A percentile compares a stretch with the other conserved stretches of the same genome.
Conservation (phyloP, 1,140 invertebrate species). For the Medauroidea extradentata region DNA sequence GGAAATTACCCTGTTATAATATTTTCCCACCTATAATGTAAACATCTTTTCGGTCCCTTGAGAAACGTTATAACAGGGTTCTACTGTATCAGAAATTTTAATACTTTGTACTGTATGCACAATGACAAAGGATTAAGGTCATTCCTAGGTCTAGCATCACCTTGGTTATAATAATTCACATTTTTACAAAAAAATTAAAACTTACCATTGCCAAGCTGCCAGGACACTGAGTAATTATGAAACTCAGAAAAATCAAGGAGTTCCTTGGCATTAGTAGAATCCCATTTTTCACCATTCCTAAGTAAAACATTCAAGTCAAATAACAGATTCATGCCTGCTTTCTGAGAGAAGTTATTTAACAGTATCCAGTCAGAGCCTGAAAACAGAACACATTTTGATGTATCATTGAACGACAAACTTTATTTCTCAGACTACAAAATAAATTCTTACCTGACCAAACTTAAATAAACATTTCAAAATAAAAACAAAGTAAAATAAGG, state of each 20-base stretch:
- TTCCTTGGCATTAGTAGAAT: slow-evolving; percentile 56
- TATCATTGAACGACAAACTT: too few species aligned
- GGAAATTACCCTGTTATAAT: too few species aligned
- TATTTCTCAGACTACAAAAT: too few species aligned
- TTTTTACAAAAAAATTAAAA: background rate
- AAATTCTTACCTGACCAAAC: too few species aligned
- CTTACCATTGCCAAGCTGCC: slow-evolving; percentile 72
- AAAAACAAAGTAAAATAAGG: too few species aligned
- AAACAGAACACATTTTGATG: slow-evolving; percentile 10
- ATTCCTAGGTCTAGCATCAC: background rate
- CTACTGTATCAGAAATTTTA: too few species aligned
- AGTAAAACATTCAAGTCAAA: slow-evolving; percentile 65
- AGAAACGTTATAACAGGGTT: too few species aligned
- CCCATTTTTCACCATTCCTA: slow-evolving; percentile 57
- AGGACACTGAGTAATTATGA: slow-evolving; percentile 52
- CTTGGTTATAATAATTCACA: background rate
- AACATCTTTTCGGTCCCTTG: too few species aligned
- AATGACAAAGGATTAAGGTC: background rate
- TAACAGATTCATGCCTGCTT: slow-evolving; percentile 52
- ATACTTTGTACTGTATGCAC: background rate
- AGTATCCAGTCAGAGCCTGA: slow-evolving; percentile 46
- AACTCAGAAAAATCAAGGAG: slow-evolving; percentile 55
- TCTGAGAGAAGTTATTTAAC: slow-evolving; percentile 56
- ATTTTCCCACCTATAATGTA: too few species aligned
- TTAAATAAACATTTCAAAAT: too few species aligned